Percentiles rank a stretch among this genome's conserved stretches.
Evolutionary conservation across 2,888 invertebrate species (phyloP).

Genomic region (Hirtodrosophila alboralis): DNA sequence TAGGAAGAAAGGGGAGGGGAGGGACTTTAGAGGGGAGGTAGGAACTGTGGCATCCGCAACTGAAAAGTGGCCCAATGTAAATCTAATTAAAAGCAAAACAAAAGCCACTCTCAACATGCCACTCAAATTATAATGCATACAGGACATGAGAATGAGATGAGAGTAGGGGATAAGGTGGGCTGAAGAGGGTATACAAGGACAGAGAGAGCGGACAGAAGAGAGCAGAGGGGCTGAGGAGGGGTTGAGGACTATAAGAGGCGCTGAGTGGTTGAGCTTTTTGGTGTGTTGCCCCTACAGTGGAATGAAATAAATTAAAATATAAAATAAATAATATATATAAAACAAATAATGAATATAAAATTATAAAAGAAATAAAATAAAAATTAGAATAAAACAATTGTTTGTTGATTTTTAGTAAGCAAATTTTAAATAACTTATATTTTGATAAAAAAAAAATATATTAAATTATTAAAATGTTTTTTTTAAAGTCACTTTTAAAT

Average conservation of each 20-base stretch:
- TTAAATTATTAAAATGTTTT: too few relatives aligned
- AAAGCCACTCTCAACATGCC: constrained; percentile 80
- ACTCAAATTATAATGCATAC: constrained; percentile 77
- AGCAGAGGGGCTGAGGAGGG: not conserved
- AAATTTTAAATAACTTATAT: too few relatives aligned
- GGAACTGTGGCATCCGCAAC: constrained; percentile 54
- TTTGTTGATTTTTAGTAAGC: too few relatives aligned
- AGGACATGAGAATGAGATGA: constrained; percentile 20
- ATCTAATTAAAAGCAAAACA: constrained; percentile 80
- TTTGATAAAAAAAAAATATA: too few relatives aligned
- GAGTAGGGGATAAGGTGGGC: too few relatives aligned
- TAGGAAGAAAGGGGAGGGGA: not conserved
- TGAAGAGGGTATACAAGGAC: constrained; percentile 2
- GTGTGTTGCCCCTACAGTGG: constrained; percentile 23
- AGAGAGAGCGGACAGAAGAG: not conserved
- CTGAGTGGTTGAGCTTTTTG: constrained; percentile 7
- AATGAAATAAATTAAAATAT: not conserved
- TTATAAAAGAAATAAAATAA: too few relatives aligned
- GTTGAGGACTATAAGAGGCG: constrained; percentile 1
- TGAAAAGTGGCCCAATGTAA: constrained; percentile 81
- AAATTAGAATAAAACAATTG: too few relatives aligned
- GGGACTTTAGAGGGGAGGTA: not conserved
- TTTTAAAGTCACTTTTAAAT: too few relatives aligned
- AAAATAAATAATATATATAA: not conserved
- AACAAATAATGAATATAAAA: too few relatives aligned